Conservation (phyloP, 2,113 vertebrate species). For the Calcarius ornatus region DNA sequence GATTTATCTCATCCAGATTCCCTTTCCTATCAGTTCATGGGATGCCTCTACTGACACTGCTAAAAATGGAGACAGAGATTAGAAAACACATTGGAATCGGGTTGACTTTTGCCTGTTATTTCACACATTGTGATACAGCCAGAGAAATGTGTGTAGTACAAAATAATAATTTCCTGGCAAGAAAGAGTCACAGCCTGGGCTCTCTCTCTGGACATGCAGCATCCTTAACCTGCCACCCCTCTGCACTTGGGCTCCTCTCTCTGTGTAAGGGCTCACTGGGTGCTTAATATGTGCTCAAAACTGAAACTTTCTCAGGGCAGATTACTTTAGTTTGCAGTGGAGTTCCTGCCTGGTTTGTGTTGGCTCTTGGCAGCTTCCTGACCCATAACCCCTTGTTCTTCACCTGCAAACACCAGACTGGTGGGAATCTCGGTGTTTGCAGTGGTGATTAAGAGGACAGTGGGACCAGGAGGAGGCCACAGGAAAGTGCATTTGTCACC, state of each 20-base stretch:
- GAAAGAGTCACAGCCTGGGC: not conserved
- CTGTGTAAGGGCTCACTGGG: not conserved
- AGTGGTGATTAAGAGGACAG: not conserved
- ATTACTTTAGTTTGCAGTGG: not conserved
- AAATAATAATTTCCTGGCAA: not conserved
- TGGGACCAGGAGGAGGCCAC: rapidly evolving
- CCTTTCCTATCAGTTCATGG: not conserved
- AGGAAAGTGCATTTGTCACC: not conserved
- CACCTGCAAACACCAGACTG: not conserved
- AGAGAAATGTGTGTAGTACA: not conserved
- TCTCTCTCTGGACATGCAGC: not conserved
- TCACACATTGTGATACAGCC: not conserved
- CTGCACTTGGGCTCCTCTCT: not conserved
- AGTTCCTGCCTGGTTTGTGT: not conserved
- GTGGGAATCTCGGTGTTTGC: not conserved
- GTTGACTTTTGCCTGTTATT: not conserved
- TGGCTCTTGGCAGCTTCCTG: not conserved
- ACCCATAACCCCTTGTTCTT: not conserved
- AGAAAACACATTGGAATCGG: not conserved
- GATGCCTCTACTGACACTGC: not conserved
- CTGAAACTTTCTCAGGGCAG: not conserved
- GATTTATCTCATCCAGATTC: not conserved
- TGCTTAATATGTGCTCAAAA: not conserved
- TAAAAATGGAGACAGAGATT: not conserved
- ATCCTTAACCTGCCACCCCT: not conserved